A percentile compares a stretch with the other conserved stretches of the same genome.
These are phyloP conservation scores for Ptyas mucosa DNA, from an alignment of 2,113 vertebrate species.

Conservation along the genomic window DNA sequence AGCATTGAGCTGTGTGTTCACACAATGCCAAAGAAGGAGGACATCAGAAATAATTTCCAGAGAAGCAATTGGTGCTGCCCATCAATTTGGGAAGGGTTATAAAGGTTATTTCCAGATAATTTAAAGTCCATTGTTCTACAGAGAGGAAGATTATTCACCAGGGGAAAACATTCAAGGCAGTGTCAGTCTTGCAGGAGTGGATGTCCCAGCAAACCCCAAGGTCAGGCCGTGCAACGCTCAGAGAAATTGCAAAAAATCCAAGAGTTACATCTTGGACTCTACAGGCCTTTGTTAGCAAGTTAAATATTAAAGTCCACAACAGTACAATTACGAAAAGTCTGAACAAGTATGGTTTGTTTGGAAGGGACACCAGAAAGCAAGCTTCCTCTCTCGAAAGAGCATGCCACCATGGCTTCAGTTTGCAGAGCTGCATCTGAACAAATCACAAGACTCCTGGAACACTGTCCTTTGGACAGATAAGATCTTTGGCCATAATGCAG, in stretches of 20 bases:
- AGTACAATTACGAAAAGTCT: neutral
- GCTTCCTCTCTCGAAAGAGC: neutral
- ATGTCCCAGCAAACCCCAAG: neutral
- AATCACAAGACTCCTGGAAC: neutral
- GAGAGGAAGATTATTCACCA: neutral
- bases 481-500: neutral
- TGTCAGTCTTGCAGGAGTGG: neutral
- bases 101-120: neutral
- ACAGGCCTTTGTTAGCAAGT: too few relatives aligned
- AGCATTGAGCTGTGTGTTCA: neutral
- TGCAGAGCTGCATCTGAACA: neutral
- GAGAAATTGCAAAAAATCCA: neutral
- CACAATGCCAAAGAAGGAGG: neutral
- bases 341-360: neutral
- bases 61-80: neutral
- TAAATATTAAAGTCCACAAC: too few relatives aligned
- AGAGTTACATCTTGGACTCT: neutral
- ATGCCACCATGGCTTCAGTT: neutral
- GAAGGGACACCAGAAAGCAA: neutral
- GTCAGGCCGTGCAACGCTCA: neutral
- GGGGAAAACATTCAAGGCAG: neutral
- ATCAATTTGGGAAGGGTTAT: neutral
- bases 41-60: neutral
- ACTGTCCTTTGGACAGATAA: neutral
- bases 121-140: neutral